phyloP scores from a whole-genome alignment of 2,888 invertebrate species.

The Ochropacha duplaris region DNA sequence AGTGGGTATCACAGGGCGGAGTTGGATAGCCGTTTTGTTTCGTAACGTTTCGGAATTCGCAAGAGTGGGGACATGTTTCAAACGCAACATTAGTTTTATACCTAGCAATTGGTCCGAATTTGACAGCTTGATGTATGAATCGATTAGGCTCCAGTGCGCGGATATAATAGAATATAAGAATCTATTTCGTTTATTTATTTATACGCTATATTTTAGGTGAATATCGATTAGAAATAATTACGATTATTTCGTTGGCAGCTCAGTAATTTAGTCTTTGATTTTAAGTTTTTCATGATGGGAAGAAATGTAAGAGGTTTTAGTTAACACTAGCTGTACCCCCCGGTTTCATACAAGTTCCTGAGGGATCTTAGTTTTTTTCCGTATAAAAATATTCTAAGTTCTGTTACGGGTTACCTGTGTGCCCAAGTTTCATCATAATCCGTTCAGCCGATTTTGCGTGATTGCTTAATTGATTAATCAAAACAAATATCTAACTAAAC shows the following conservation, averaged over 20 bases:
- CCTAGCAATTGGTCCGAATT: conserved; percentile 74
- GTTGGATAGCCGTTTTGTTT: conserved; percentile 42
- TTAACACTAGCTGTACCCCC: too few species aligned
- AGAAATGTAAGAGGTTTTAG: too few species aligned
- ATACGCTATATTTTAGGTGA: conserved; percentile 29
- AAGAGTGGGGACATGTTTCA: conserved; percentile 62
- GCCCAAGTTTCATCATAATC: too few species aligned
- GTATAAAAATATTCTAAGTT: too few species aligned
- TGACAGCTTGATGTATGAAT: conserved; percentile 76
- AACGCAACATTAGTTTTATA: conserved; percentile 62
- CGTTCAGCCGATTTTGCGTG: too few species aligned
- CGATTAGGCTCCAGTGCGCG: conserved; percentile 26
- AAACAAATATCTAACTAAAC: too few species aligned
- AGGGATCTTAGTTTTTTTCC: too few species aligned
- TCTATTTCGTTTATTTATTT: conserved; percentile 40
- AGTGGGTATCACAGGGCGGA: conserved; percentile 73
- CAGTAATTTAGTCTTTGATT: too few species aligned
- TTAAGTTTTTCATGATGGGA: too few species aligned
- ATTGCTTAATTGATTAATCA: too few species aligned
- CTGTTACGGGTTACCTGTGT: too few species aligned
- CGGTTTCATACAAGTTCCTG: too few species aligned
- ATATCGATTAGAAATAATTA: conserved; percentile 17
- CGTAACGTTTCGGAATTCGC: conserved; percentile 64
- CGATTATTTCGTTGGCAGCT: background rate
- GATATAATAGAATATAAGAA: conserved; percentile 51